Evolutionary conservation across 2,113 vertebrate genomes (phyloP).

Genomic region (Pipa parva): DNA sequence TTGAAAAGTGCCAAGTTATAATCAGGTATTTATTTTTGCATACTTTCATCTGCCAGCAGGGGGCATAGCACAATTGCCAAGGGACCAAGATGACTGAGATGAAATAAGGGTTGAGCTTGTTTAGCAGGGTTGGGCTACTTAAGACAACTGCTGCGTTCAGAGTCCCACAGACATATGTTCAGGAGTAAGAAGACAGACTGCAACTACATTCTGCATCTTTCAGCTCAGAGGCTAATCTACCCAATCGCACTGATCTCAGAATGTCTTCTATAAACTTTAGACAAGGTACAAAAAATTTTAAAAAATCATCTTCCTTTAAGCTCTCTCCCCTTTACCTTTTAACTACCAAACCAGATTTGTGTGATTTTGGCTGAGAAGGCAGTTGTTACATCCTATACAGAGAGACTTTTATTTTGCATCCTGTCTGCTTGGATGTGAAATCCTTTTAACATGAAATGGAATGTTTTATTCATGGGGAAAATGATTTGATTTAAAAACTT

Average conservation of each 20-base stretch:
- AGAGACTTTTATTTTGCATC: neutral
- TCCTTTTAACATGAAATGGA: neutral
- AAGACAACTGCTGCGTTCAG: conserved; percentile 9
- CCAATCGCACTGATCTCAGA: neutral
- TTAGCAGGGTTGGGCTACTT: conserved; percentile 14
- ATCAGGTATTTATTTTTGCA: no score
- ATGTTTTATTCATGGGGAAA: neutral
- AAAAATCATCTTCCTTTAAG: neutral
- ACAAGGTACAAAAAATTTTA: conserved; percentile 34
- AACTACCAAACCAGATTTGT: neutral
- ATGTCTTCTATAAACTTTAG: conserved; percentile 25
- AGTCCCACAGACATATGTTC: conserved; percentile 22
- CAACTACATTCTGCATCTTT: conserved; percentile 4
- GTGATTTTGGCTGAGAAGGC: neutral
- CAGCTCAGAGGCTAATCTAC: conserved; percentile 23
- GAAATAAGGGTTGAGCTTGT: conserved; percentile 16
- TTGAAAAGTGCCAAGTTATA: no score
- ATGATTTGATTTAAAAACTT: neutral
- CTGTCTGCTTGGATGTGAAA: neutral
- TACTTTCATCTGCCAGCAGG: conserved; percentile 5
- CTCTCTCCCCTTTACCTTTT: neutral
- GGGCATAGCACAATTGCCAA: conserved; percentile 11
- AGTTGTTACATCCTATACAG: neutral
- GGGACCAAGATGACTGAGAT: conserved; percentile 9
- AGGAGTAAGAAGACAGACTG: neutral